Evolutionary conservation across 2,888 invertebrate genomes (phyloP).

Genomic region (Phaonia tiefii): DNA sequence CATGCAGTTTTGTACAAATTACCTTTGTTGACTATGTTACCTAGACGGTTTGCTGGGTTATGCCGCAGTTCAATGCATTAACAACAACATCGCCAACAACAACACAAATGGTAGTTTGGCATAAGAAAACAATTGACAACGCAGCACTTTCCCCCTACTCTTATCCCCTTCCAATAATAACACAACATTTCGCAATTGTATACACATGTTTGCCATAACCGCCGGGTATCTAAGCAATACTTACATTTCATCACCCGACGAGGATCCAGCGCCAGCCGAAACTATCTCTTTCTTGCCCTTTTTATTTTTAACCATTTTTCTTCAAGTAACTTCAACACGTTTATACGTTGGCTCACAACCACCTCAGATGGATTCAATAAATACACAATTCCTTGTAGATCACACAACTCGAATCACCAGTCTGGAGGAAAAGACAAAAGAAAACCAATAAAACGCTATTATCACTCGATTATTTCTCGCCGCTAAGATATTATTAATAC

Average conservation of each 20-base stretch:
- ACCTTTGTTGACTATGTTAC: background rate
- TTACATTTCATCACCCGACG: constrained; percentile 88
- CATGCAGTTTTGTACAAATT: too few relatives aligned
- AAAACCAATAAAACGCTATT: background rate
- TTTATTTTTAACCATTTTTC: constrained; percentile 89
- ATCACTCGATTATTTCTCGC: background rate
- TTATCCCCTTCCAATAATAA: constrained; percentile 28
- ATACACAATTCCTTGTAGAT: constrained; percentile 60
- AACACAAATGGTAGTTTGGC: constrained; percentile 19
- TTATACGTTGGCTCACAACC: constrained; percentile 73
- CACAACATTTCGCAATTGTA: constrained; percentile 16
- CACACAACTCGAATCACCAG: constrained; percentile 60
- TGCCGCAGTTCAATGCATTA: constrained; percentile 9
- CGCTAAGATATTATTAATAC: constrained; percentile 2
- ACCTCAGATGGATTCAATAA: constrained; percentile 63
- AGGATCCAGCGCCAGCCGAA: constrained; percentile 72
- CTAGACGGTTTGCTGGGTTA: background rate
- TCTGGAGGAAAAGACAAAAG: background rate
- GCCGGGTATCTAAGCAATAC: constrained; percentile 79
- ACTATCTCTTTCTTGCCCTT: constrained; percentile 89
- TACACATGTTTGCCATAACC: constrained; percentile 39
- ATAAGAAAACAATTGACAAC: constrained; percentile 65
- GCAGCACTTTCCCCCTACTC: constrained; percentile 66
- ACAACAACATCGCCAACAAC: constrained; percentile 27
- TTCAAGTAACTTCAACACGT: constrained; percentile 79